Percentiles rank a stretch among this genome's conserved stretches.
Conservation (phyloP, 2,797 vertebrate genomes). For the Rhinogobio ventralis region DNA sequence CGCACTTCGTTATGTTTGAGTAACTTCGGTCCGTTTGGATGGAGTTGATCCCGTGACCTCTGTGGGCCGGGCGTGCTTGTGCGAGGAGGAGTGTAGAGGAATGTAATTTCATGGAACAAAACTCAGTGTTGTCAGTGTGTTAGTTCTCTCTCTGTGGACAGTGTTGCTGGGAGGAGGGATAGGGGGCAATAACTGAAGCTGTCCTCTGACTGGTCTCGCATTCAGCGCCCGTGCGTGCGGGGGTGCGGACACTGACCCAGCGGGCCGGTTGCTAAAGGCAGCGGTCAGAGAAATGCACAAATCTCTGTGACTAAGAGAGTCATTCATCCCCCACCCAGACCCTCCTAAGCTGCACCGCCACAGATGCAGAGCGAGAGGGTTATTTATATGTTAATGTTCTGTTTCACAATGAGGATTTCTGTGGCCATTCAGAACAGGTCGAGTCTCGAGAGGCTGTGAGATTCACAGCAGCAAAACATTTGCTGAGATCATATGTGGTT, state of each 20-base stretch:
- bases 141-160: slow-evolving; percentile 4
- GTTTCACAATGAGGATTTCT: slow-evolving; percentile 59
- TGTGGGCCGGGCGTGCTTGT: slow-evolving; percentile 26
- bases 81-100: slow-evolving; percentile 46
- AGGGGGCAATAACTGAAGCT: slow-evolving; percentile 44
- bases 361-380: slow-evolving; percentile 50
- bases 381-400: slow-evolving; percentile 74
- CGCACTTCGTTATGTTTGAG: neutral
- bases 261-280: slow-evolving; percentile 54
- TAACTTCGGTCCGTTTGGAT: neutral
- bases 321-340: slow-evolving; percentile 57
- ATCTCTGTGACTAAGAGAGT: slow-evolving; percentile 51
- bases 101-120: slow-evolving; percentile 44
- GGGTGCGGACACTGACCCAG: slow-evolving; percentile 43
- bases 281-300: slow-evolving; percentile 50
- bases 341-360: slow-evolving; percentile 48
- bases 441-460: slow-evolving; percentile 4
- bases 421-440: slow-evolving; percentile 41
- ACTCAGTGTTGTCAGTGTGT: slow-evolving; percentile 29
- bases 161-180: slow-evolving; percentile 18
- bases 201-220: slow-evolving; percentile 42
- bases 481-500: slow-evolving; percentile 15
- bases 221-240: slow-evolving; percentile 34
- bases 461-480: slow-evolving; percentile 7
- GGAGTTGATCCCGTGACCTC: slow-evolving; percentile 16